Evolutionary conservation across 2,888 invertebrate genomes (phyloP).

Genomic region (Stenolophus ochropezus): DNA sequence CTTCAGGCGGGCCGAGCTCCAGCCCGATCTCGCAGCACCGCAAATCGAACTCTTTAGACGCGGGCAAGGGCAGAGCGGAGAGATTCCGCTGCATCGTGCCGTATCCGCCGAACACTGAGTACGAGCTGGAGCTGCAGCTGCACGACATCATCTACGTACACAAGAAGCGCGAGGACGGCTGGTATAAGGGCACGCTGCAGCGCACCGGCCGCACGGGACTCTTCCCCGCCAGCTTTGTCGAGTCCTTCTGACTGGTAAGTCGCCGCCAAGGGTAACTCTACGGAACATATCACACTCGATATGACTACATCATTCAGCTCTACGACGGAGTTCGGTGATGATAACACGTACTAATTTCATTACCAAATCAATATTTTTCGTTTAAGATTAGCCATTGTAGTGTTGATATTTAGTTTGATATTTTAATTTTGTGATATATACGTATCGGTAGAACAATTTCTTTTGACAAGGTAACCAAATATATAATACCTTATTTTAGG

Average conservation of each 20-base stretch:
- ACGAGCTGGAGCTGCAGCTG: slow-evolving; percentile 91
- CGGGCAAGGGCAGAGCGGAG: slow-evolving; percentile 73
- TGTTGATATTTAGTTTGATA: slow-evolving; percentile 2
- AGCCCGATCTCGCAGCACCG: slow-evolving; percentile 78
- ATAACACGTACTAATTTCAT: background rate
- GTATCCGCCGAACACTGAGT: slow-evolving; percentile 95
- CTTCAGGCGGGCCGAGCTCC: slow-evolving; percentile 68
- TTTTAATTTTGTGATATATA: slow-evolving; percentile 47
- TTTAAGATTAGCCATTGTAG: background rate
- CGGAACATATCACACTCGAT: slow-evolving; percentile 7
- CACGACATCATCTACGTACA: slow-evolving; percentile 94
- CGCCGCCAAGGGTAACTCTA: background rate
- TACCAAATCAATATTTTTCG: background rate
- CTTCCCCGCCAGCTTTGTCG: slow-evolving; percentile 96
- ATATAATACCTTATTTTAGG: slow-evolving; percentile 56
- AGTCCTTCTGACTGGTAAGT: slow-evolving; percentile 68
- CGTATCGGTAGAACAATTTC: slow-evolving; percentile 2
- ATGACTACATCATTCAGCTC: background rate
- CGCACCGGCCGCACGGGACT: slow-evolving; percentile 94
- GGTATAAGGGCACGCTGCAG: slow-evolving; percentile 95
- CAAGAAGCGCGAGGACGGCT: slow-evolving; percentile 94
- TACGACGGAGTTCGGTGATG: too few species aligned
- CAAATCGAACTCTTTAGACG: slow-evolving; percentile 90
- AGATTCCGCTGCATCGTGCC: slow-evolving; percentile 93
- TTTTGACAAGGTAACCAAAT: slow-evolving; percentile 56